phyloP scores from a whole-genome alignment of 1,140 invertebrate species.

The Hycleus cichorii region DNA sequence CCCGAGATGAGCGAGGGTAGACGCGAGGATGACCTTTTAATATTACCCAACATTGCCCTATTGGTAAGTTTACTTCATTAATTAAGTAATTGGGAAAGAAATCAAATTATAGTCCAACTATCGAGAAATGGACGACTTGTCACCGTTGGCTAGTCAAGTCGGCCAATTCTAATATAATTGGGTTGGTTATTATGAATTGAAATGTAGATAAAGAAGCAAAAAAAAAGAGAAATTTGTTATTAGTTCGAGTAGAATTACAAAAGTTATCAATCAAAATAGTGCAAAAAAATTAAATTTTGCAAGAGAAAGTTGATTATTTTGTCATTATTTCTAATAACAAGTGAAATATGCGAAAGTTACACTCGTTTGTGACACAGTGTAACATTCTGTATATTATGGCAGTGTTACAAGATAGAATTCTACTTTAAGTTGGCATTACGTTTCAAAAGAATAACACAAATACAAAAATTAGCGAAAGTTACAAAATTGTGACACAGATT shows the following conservation, averaged over 20 bases:
- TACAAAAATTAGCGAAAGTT: too few species aligned
- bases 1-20: slow-evolving; percentile 61
- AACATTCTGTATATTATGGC: too few species aligned
- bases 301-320: too few species aligned
- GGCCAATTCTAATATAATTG: background rate
- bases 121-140: background rate
- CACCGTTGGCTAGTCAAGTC: background rate
- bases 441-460: too few species aligned
- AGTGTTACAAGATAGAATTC: too few species aligned
- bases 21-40: slow-evolving; percentile 66
- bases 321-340: too few species aligned
- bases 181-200: background rate
- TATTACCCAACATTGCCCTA: slow-evolving; percentile 81
- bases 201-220: background rate
- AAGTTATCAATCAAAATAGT: too few species aligned
- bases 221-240: background rate
- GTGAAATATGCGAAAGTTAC: too few species aligned
- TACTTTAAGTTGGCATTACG: too few species aligned
- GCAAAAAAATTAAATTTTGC: too few species aligned
- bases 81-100: background rate
- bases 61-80: slow-evolving; percentile 57
- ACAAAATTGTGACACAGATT: too few species aligned
- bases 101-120: background rate
- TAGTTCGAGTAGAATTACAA: background rate
- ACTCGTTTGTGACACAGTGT: too few species aligned